phyloP scores from a whole-genome alignment of 2,888 invertebrate genomes.

The Tuberolachnus salignus region DNA sequence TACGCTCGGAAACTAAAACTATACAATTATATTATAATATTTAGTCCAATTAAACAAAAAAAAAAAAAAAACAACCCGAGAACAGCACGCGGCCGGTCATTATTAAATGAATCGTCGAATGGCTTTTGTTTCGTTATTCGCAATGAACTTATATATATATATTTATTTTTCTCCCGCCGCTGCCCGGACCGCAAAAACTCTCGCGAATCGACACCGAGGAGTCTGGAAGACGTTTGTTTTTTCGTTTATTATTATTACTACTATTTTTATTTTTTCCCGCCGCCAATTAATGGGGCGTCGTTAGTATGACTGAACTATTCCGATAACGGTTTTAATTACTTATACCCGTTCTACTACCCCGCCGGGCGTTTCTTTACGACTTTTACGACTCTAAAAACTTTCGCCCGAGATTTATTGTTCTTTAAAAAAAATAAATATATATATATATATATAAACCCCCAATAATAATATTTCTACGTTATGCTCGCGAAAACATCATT shows the following conservation, averaged over 20 bases:
- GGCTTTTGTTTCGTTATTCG: slow-evolving; percentile 29
- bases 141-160: no score
- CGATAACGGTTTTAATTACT: slow-evolving; percentile 56
- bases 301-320: slow-evolving; percentile 51
- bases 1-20: no score
- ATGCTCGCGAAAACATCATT: slow-evolving; percentile 5
- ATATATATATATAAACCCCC: slow-evolving; percentile 37
- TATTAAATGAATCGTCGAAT: slow-evolving; percentile 41
- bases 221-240: slow-evolving; percentile 10
- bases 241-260: neutral
- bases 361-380: slow-evolving; percentile 27
- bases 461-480: slow-evolving; percentile 43
- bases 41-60: slow-evolving; percentile 52
- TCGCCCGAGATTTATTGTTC: slow-evolving; percentile 24
- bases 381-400: slow-evolving; percentile 32
- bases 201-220: neutral
- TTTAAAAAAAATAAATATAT: no score
- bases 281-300: slow-evolving; percentile 46
- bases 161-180: neutral
- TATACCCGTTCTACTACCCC: neutral
- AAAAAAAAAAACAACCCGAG: slow-evolving; percentile 19
- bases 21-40: slow-evolving; percentile 17
- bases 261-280: slow-evolving; percentile 22
- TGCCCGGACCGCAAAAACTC: neutral
- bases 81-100: slow-evolving; percentile 34